Base-by-base conservation (phyloP, 2,113 vertebrate species). In the Apistogramma diplotaenia region DNA sequence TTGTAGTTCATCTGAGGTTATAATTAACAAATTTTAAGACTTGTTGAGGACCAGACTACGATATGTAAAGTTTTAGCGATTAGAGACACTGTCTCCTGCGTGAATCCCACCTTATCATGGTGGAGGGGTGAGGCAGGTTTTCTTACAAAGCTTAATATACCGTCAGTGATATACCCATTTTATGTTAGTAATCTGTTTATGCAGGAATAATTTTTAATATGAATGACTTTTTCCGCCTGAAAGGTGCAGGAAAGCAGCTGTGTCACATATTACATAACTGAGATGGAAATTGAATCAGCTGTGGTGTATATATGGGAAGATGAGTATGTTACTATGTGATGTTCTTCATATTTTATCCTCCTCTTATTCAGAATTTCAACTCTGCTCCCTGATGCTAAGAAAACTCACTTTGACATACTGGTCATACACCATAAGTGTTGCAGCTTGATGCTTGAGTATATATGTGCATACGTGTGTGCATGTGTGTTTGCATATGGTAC, bases 401-500 rank as follows among this genome's bases (percentile, higher is more conserved):
- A 83, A 85, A 89, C 37, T 21, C 58, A 46, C 59, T 76, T 78
- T 74, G 72, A 86, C 85, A 85, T 51, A 59, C n/a, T 51, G 25
- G 78, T 90, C 53, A 10, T 46, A 82, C 76, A 81, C 78, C 73
- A 83, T 90, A 76, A 81, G 56, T 62, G 57, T 87, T 85, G 46
- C 16, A 35, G 27, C 81, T 62, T 81, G 84, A 81, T 78, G 49
- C 21, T 13, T 77, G 40, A 74, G 59, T 81, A 67, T 79, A 29
- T 76, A 40, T 70, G 19, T 74, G 56, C 86, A 72, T 77, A 40
- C 81, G 49, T 74, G 43, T 12, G 40, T 83, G 62, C 77, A 27
- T 79, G 51, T 79, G 29, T 75, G 67, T 87, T 76, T 78, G 40
- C 25, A 54, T 71, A 60, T 79, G 33, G 23, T 67, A 27, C 60